phyloP scores from a whole-genome alignment of 2,113 vertebrate genomes.

The Formicarius rufipectus region DNA sequence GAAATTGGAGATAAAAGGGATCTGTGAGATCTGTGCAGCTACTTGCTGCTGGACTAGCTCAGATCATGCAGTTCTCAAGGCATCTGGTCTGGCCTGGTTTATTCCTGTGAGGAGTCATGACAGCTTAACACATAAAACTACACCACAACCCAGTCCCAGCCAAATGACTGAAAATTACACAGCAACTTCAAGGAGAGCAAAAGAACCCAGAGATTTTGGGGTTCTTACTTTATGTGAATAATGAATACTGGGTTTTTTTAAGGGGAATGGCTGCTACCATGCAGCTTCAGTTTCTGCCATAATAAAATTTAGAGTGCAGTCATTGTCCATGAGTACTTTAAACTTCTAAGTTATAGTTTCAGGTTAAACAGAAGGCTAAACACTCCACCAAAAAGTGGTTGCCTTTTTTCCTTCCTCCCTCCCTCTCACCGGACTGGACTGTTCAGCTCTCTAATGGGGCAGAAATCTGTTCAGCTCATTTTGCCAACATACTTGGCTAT shows the following conservation, averaged over 20 bases:
- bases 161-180: neutral
- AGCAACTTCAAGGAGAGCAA: neutral
- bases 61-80: neutral
- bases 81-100: neutral
- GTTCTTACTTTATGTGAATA: neutral
- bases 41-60: neutral
- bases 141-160: neutral
- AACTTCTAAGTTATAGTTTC: neutral
- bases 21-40: neutral
- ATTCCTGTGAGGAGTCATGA: neutral
- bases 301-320: neutral
- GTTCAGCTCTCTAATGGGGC: neutral
- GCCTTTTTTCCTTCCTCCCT: neutral
- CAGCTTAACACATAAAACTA: neutral
- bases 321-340: neutral
- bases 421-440: neutral
- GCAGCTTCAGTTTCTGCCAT: neutral
- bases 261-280: neutral
- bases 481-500: neutral
- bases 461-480: neutral
- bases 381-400: neutral
- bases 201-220: neutral
- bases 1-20: neutral
- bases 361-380: neutral
- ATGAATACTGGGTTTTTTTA: neutral